Base-by-base conservation (phyloP, 1,140 invertebrate species). In the Reticulitermes speratus region DNA sequence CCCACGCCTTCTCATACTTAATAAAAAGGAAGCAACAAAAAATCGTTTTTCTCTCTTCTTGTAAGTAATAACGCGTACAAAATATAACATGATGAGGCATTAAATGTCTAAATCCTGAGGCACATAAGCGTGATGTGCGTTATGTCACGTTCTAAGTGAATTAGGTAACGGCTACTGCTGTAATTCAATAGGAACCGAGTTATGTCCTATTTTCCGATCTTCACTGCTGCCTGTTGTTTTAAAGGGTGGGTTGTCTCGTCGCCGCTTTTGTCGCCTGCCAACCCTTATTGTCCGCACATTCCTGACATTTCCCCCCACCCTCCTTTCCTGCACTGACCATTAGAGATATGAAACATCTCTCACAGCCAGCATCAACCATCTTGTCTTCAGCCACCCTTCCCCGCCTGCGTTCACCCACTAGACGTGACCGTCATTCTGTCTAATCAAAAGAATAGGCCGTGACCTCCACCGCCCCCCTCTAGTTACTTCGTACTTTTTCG, bases 401-500 rank as follows among this genome's bases (percentile, higher is more conserved):
- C 84, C 45, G 8, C 30, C 25, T n/a, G 3, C 45, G 8, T 75
- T 6, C 11, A 9, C 45, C 23, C 30, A 38, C 23, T 14, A 45
- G 84, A 84, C 84, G 84, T 84, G 84, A 84, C 84, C 45, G 16
- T 19, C 84, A 84, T 84, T 84, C 84, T 55, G 84, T 84, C 48
- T 84, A 84, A 84, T 84, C 84, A 84, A 84, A 52, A 84, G 84
- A 19, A 84, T 30, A 48, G n/a, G 65, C 59, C 65, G 65, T 75
- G 65, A 75, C 65, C 65, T 75, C n/a, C 25, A n/a, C 25, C 25
- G 14, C 2, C 65, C 16, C 25, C 65, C 25, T 30, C 25, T 25
- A 65, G 59, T 23, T 25, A 30, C 9, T 30, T n/a, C 7, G 25
- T 55, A 55, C 14, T 12, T 30, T n/a, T n/a, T 65, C 59, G 59